A percentile compares a stretch with the other conserved stretches of the same genome.
phyloP scores from a whole-genome alignment of 2,888 invertebrate genomes.

The Punctoribates punctum region DNA sequence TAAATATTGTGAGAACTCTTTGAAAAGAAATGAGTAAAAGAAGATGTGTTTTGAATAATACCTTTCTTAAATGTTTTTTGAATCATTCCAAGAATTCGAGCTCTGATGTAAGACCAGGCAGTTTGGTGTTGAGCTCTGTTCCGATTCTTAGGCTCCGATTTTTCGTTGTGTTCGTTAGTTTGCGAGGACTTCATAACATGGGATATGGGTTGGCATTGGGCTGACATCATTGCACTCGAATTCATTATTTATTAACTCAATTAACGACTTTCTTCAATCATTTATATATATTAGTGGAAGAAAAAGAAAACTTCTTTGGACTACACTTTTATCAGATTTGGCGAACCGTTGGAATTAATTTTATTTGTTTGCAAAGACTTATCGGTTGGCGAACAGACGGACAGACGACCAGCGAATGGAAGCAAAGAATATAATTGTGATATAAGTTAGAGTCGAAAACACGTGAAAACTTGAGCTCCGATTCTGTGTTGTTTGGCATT shows the following conservation, averaged over 20 bases:
- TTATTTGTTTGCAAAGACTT: neutral
- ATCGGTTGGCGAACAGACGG: neutral
- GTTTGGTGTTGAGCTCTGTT: constrained; percentile 21
- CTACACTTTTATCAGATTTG: neutral
- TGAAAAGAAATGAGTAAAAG: no score
- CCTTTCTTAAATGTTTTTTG: constrained; percentile 44
- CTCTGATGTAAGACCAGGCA: constrained; percentile 36
- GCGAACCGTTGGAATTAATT: neutral
- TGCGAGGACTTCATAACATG: constrained; percentile 22
- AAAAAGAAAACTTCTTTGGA: neutral
- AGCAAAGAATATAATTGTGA: neutral
- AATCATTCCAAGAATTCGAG: constrained; percentile 30
- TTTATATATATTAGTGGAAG: neutral
- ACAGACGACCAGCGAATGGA: neutral
- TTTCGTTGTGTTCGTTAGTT: constrained; percentile 22
- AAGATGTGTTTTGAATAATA: neutral
- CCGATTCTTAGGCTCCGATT: constrained; percentile 16
- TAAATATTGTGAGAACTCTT: no score
- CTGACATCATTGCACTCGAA: constrained; percentile 30
- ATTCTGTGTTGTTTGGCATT: constrained; percentile 1
- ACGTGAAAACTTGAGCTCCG: constrained; percentile 25
- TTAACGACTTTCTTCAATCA: constrained; percentile 1
- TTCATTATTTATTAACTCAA: constrained; percentile 25
- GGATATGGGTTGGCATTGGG: constrained; percentile 12
- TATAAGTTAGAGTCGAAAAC: constrained; percentile 11